Evolutionary conservation across 2,797 vertebrate species (phyloP), one percentile per base, ranked within the genome.

Genomic region (Gephyroberyx darwinii): DNA sequence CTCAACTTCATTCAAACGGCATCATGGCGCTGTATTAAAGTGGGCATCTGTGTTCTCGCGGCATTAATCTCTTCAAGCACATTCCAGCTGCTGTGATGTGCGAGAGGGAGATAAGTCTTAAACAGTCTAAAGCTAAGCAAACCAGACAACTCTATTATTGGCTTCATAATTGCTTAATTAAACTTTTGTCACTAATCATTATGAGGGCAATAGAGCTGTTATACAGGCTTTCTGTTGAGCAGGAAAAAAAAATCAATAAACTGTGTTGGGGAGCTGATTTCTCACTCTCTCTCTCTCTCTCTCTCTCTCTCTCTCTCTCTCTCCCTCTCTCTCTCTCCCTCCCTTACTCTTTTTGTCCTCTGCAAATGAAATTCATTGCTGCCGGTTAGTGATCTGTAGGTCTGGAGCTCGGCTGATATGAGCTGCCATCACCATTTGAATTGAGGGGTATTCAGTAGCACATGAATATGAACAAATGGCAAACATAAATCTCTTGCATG

Each of bases 131-230:
- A 96, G 97, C 96, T 95, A 98, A 96, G 96, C 95, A 96, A 97
- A 97, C 95, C 96, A 98, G 98, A 99, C 98, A 99, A 97, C 97
- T 99, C 98, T 97, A 99, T 99, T 99, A 99, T 99, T 99, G 98
- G 95, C 96, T 98, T 99, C 97, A 98, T 99, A 99, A 99, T 99
- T 99, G 98, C 98, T 99, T 99, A 99, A 99, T 99, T 99, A 99
- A 99, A 99, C 98, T 99, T 99, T 99, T 99, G 98, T 99, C 98
- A 99, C 96, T 99, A 99, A 99, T 99, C 98, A 99, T 99, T 99
- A 98, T 96, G 96, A 96, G 96, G 97, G 96, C 96, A 98, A 99
- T 98, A 98, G 97, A 97, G 96, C 96, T 98, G 97, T 98, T 97
- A 97, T 96, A 96, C 96, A 95, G 96, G 96, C 95, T 96, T 96